Evolutionary conservation across 2,888 invertebrate genomes (phyloP).

Genomic region (Oxystoma pomonae): DNA sequence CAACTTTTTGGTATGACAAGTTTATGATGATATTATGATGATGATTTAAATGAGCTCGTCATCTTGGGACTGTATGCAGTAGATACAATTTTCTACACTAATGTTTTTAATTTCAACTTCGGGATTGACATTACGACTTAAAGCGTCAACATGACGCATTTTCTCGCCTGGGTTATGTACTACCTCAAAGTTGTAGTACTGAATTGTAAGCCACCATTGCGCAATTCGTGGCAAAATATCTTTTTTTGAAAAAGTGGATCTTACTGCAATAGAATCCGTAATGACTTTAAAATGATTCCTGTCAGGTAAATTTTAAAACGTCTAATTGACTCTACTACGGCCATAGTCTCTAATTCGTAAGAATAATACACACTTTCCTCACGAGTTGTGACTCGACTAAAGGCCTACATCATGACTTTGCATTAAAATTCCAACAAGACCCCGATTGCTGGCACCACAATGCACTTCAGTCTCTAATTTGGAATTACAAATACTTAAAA

Average conservation of each 20-base stretch:
- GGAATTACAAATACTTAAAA: conserved; percentile 4
- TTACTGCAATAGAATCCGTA: conserved; percentile 25
- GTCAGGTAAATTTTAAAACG: conserved; percentile 21
- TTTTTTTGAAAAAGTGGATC: conserved; percentile 19
- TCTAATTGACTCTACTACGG: conserved; percentile 29
- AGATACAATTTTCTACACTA: conserved; percentile 14
- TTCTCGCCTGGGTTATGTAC: conserved; percentile 17
- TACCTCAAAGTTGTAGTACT: conserved; percentile 25
- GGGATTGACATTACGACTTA: conserved; percentile 23
- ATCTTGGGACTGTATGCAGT: no score
- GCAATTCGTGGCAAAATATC: conserved; percentile 25
- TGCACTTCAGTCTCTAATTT: conserved; percentile 13
- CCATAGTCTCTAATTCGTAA: conserved; percentile 23
- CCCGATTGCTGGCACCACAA: conserved; percentile 13
- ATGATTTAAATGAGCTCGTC: no score
- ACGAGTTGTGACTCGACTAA: no score
- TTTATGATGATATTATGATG: conserved; percentile 23
- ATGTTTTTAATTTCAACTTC: conserved; percentile 3
- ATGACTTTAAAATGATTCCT: conserved; percentile 24
- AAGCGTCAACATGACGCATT: conserved; percentile 25
- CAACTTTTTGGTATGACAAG: conserved; percentile 31
- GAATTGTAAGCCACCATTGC: conserved; percentile 25
- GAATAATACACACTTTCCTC: conserved; percentile 24
- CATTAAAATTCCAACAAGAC: no score
- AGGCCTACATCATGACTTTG: no score